Conservation (phyloP, 2,888 invertebrate genomes). For the Tenthredo mesomela region DNA sequence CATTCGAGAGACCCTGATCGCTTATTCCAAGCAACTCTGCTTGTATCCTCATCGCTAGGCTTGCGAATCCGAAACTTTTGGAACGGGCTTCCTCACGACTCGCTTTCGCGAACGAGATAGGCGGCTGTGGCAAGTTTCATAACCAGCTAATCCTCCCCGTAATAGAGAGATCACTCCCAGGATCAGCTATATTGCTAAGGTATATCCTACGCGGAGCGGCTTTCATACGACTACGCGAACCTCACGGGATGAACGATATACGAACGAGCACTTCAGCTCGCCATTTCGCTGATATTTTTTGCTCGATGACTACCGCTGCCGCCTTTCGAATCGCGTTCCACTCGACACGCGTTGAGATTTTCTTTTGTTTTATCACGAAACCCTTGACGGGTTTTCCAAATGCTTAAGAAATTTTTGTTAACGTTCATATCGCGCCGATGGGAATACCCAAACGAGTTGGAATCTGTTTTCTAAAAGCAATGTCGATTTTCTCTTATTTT, state of each 20-base stretch:
- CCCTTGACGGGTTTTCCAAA: constrained; percentile 3
- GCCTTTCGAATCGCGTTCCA: constrained; percentile 27
- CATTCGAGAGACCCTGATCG: constrained; percentile 59
- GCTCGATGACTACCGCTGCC: constrained; percentile 4
- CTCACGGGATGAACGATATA: constrained; percentile 18
- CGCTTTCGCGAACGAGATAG: constrained; percentile 33
- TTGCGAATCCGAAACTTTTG: constrained; percentile 52
- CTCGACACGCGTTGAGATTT: constrained; percentile 32
- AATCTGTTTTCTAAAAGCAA: neutral
- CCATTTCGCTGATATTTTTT: constrained; percentile 35
- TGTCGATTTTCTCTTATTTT: neutral
- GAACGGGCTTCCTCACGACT: constrained; percentile 58
- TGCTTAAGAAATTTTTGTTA: neutral
- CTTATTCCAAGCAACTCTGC: constrained; percentile 63
- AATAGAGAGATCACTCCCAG: constrained; percentile 71
- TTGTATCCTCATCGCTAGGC: constrained; percentile 7
- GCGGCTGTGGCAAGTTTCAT: constrained; percentile 68
- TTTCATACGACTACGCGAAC: constrained; percentile 14
- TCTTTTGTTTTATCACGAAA: constrained; percentile 36
- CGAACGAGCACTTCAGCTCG: constrained; percentile 37
- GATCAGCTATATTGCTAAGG: constrained; percentile 44
- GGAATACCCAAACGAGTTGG: constrained; percentile 10
- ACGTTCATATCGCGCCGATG: neutral
- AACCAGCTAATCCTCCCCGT: constrained; percentile 74
- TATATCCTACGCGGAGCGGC: neutral